Conservation (phyloP, 92 coral and sea anemone genomes). For the Palythoa grandis region DNA sequence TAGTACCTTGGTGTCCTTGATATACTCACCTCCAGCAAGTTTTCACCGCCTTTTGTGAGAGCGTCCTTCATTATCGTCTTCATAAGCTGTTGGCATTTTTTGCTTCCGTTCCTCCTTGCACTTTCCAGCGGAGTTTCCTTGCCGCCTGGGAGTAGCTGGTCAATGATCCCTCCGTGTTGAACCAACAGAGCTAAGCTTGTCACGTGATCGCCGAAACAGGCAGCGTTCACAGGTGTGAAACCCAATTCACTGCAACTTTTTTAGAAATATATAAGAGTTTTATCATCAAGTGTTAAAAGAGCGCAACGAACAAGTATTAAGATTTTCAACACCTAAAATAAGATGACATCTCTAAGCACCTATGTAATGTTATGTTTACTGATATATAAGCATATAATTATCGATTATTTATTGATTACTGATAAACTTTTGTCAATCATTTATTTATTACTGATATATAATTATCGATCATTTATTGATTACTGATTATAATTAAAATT, state of each 20-base stretch:
- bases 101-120: slow-evolving; percentile 52
- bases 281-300: too few species aligned
- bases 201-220: slow-evolving; percentile 69
- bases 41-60: slow-evolving; percentile 40
- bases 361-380: too few species aligned
- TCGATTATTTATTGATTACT: too few species aligned
- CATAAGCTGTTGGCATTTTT: slow-evolving; percentile 47
- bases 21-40: slow-evolving; percentile 27
- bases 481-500: too few species aligned
- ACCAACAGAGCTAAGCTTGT: slow-evolving; percentile 75
- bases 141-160: slow-evolving; percentile 50
- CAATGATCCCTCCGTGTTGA: slow-evolving; percentile 74
- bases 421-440: too few species aligned
- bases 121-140: slow-evolving; percentile 65
- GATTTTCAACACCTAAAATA: too few species aligned
- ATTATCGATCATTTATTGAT: too few species aligned
- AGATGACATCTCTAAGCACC: too few species aligned
- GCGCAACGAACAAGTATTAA: too few species aligned
- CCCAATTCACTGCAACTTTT: slow-evolving; percentile 64
- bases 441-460: too few species aligned
- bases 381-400: too few species aligned
- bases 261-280: too few species aligned
- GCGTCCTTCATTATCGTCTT: slow-evolving; percentile 52
- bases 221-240: slow-evolving; percentile 82
- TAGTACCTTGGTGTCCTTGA: neutral